Evolutionary conservation across 2,797 vertebrate species (phyloP), one percentile per base, ranked within the genome.

Genomic region (Microctenopoma lineatum): DNA sequence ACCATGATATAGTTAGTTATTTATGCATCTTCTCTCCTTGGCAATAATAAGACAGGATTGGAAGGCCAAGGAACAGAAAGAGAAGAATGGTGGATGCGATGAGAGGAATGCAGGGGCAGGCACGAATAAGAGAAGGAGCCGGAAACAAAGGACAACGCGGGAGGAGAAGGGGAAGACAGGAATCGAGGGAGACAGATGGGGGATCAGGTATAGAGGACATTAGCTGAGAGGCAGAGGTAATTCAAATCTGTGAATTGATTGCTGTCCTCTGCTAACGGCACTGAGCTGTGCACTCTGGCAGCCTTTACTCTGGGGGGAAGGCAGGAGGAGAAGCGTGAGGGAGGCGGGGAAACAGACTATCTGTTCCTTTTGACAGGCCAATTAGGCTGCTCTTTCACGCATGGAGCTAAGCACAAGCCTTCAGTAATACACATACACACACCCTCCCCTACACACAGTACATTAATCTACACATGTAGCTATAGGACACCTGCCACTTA

Each of bases 171-270:
- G 45, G 3, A 48, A 60, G 69, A 51, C 25, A 66, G 42, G 51
- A 29, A 68, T 16, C 42, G 42, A 21, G 14, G 25, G 10, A 62
- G 51, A 57, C 32, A 75, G 73, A 71, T 73, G 69, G 75, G 18
- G 77, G 71, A 75, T 82, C 70, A 68, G 56, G 74, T 83, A 65
- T 58, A 75, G 69, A 82, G 82, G 83, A 77, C 81, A 73, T 86
- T 73, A 80, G 78, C 78, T 66, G 68, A 72, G 71, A 81, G 79
- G 80, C 60, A 54, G 52, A 73, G 84, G 88, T 90, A 79, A 89
- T 92, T 89, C 87, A 84, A 91, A 87, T 83, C 88, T 84, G 73
- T 71, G 75, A 90, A 90, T 89, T 81, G 88, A 92, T 88, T 88
- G 83, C 75, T 70, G 79, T 77, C 57, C 83, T 53, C 53, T 53